phyloP scores from a whole-genome alignment of 2,797 vertebrate genomes.

The Micrastur ruficollis region DNA sequence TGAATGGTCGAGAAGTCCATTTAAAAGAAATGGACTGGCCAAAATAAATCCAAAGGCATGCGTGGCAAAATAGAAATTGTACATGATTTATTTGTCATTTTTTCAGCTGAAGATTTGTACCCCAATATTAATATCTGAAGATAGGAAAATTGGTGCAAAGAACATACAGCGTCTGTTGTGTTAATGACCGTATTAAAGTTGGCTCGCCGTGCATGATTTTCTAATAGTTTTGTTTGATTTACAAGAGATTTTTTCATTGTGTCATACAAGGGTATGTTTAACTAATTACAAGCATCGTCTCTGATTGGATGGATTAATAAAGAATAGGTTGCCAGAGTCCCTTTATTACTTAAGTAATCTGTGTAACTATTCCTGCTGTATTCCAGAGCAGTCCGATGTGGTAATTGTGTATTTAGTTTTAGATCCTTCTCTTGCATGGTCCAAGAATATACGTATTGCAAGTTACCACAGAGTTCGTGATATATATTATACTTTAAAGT shows the following conservation, averaged over 20 bases:
- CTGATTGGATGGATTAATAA: background rate
- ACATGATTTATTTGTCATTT: background rate
- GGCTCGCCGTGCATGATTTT: background rate
- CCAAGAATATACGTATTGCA: background rate
- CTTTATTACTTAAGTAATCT: background rate
- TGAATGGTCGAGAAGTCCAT: background rate
- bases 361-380: background rate
- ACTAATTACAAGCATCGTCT: background rate
- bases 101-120: background rate
- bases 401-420: background rate
- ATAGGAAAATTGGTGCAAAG: background rate
- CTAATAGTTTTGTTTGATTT: background rate
- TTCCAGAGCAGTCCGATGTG: fast-evolving
- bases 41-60: background rate
- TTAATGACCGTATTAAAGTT: background rate
- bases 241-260: background rate
- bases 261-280: background rate
- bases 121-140: background rate
- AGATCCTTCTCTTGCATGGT: background rate
- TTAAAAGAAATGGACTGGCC: background rate
- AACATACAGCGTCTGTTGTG: background rate
- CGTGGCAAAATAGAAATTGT: background rate
- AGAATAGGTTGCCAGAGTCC: background rate
- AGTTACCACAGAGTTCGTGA: background rate
- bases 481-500: background rate